phyloP scores from a whole-genome alignment of 2,888 invertebrate species.

The Cremastobaeus sp. region DNA sequence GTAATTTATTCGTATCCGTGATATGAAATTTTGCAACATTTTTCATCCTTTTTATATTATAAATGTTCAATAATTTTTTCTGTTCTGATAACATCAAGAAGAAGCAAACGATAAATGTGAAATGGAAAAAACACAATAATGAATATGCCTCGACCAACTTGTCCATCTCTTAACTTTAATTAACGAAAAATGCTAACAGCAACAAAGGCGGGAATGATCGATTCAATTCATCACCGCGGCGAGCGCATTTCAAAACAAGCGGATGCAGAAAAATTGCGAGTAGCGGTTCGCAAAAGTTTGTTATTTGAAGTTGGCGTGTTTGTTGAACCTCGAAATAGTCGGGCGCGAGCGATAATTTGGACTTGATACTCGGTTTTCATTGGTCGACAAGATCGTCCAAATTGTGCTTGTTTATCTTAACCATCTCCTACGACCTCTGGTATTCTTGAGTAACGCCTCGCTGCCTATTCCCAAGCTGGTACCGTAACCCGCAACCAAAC shows the following conservation, averaged over 20 bases:
- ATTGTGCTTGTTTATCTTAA: conserved; percentile 48
- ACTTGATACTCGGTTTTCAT: conserved; percentile 25
- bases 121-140: too few relatives aligned
- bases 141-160: too few relatives aligned
- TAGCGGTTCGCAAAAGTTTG: neutral
- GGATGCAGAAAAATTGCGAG: neutral
- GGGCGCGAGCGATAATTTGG: conserved; percentile 28
- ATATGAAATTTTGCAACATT: too few relatives aligned
- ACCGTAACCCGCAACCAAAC: conserved; percentile 41
- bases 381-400: conserved; percentile 1
- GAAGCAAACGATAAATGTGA: too few relatives aligned
- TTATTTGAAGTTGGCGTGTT: conserved; percentile 5
- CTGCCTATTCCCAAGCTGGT: conserved; percentile 18
- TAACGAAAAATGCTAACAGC: too few relatives aligned
- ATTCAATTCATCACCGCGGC: too few relatives aligned
- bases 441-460: conserved; percentile 26
- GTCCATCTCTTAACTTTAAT: too few relatives aligned
- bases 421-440: conserved; percentile 40
- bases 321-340: conserved; percentile 3
- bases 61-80: too few relatives aligned
- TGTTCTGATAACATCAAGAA: too few relatives aligned
- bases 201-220: too few relatives aligned
- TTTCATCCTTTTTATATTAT: too few relatives aligned
- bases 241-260: neutral
- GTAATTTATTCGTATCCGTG: too few relatives aligned